phyloP scores from a whole-genome alignment of 2,113 vertebrate genomes.

The Crotalus viridis region DNA sequence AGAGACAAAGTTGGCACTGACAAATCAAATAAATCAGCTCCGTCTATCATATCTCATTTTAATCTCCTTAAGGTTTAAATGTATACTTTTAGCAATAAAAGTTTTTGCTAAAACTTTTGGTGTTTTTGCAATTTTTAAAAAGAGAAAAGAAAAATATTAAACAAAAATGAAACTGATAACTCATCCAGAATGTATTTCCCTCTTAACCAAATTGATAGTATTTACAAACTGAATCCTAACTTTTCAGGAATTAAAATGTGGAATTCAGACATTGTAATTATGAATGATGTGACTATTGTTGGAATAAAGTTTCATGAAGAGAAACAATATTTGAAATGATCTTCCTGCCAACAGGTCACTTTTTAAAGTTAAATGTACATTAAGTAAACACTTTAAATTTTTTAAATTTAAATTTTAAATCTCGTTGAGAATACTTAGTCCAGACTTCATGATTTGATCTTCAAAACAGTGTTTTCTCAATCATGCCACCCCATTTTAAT shows the following conservation, averaged over 20 bases:
- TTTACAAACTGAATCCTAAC: neutral
- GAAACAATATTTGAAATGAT: neutral
- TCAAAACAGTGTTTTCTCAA: neutral
- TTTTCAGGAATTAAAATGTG: neutral
- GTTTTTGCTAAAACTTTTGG: neutral
- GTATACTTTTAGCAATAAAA: neutral
- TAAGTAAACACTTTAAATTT: neutral
- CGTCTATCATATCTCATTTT: constrained; percentile 43
- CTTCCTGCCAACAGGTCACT: neutral
- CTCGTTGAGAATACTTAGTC: neutral
- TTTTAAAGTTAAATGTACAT: too few species aligned
- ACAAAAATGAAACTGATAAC: neutral
- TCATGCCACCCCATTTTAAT: neutral
- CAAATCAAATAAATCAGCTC: constrained; percentile 47
- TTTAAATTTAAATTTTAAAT: neutral
- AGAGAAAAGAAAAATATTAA: rapidly evolving
- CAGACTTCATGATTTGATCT: neutral
- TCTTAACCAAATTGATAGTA: neutral
- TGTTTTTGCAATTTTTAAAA: neutral
- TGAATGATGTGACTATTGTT: neutral
- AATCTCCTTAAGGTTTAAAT: constrained; percentile 8
- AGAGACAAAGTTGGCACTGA: constrained; percentile 6
- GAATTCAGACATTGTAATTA: neutral
- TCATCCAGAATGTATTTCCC: neutral
- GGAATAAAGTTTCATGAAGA: neutral